Evolutionary conservation across 1,140 invertebrate species (phyloP).

Genomic region (Bilobella aurantiaca): DNA sequence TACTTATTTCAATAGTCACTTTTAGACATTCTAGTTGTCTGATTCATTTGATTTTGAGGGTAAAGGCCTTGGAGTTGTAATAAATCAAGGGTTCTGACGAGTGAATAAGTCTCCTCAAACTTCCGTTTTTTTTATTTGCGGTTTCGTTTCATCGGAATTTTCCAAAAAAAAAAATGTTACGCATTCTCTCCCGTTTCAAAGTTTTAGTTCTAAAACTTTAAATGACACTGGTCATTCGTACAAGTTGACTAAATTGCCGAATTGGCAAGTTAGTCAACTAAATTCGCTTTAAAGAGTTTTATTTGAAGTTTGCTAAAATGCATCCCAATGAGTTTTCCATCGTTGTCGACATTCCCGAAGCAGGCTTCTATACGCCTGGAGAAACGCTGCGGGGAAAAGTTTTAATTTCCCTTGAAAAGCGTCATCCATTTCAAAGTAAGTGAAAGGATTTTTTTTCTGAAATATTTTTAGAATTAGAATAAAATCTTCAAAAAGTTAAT

Average conservation of each 20-base stretch:
- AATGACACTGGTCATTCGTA: not conserved
- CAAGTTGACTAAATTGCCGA: not conserved
- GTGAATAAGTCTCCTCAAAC: too few relatives aligned
- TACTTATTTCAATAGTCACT: too few relatives aligned
- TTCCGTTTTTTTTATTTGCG: too few relatives aligned
- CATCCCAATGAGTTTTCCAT: not conserved
- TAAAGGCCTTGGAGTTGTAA: too few relatives aligned
- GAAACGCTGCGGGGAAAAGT: not conserved
- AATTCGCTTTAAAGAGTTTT: too few relatives aligned
- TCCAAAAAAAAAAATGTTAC: not conserved
- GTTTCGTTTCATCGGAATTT: not conserved
- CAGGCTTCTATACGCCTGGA: not conserved
- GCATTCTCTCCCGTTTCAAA: not conserved
- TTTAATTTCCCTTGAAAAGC: not conserved
- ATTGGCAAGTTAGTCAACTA: too few relatives aligned
- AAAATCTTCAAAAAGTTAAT: not conserved
- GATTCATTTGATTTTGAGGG: not conserved
- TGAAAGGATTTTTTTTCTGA: not conserved
- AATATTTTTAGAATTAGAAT: not conserved
- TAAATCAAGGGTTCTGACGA: too few relatives aligned
- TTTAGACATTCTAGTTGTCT: not conserved
- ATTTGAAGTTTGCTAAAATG: too few relatives aligned
- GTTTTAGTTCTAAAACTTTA: not conserved
- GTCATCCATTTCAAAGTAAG: not conserved
- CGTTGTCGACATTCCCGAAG: not conserved